Evolutionary conservation across 2,888 invertebrate genomes (phyloP), one percentile per base, ranked within the genome.

Genomic region (Calliphora vomitoria): DNA sequence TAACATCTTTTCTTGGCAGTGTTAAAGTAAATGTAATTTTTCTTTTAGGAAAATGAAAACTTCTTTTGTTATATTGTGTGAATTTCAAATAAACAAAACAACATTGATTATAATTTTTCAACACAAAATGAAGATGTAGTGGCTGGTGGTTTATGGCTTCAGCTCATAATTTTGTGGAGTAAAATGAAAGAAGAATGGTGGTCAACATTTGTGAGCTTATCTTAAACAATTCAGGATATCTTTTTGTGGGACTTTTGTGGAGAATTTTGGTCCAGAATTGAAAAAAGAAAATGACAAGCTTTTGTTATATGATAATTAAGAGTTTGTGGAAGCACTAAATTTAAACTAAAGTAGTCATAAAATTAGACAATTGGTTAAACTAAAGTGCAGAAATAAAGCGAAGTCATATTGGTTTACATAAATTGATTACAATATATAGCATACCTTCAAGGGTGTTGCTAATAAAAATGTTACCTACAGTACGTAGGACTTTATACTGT

Each of bases 31-130:
- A 35, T 50, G 11, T 71, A n/a, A 35, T 50, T 71, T 69, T 79
- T 66, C 11, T 74, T 38, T 74, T 4, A 62, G 10, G 11, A 68
- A 75, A 62, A 75, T 68, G 11, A 69, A 79, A 86, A 71, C 41
- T 53, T 82, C 62, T 79, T 79, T 79, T 86, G 50, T 83, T n/a
- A 18, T 62, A 47, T 55, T 71, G 62, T 47, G 53, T 44, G 20
- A 50, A 58, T 41, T 47, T 74, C 8, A 31, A 62, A 69, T 53
- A 20, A 71, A 68, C 44, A 78, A 78, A 58, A 68, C 3, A 64
- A 69, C n/a, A 66, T 62, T 85, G 68, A 74, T 80, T 75, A 75
- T 74, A 60, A 75, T 60, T 60, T 82, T 82, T 55, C 62, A 74
- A 71, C 53, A 53, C 31, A 79, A 64, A 68, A 74, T 60, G 11